Evolutionary conservation across 2,888 invertebrate species (phyloP).

Genomic region (Drosophila pseudotalamancana): DNA sequence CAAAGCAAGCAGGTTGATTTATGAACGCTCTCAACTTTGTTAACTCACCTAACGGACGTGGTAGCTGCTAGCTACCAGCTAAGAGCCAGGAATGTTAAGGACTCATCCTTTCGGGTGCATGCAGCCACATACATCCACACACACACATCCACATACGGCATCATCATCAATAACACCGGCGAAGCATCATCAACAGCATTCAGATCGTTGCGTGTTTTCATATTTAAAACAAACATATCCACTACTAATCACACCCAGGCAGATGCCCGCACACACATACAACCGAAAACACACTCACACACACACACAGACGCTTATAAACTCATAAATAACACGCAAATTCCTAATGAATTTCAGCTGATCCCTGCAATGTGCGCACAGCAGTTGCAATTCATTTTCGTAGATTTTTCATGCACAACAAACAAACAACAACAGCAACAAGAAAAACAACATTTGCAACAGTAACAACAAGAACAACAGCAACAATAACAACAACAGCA

Average conservation of each 20-base stretch:
- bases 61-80: too few species aligned
- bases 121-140: conserved; percentile 29
- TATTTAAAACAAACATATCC: conserved; percentile 72
- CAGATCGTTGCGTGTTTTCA: conserved; percentile 58
- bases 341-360: conserved; percentile 80
- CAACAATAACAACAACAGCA: conserved; percentile 17
- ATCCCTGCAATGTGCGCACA: conserved; percentile 67
- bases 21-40: conserved; percentile 71
- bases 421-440: conserved; percentile 23
- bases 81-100: conserved; percentile 18
- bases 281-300: conserved; percentile 17
- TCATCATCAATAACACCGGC: conserved; percentile 70
- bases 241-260: conserved; percentile 67
- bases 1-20: conserved; percentile 72
- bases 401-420: conserved; percentile 73
- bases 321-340: conserved; percentile 78
- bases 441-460: conserved; percentile 34
- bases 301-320: conserved; percentile 16
- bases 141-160: conserved; percentile 47
- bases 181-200: conserved; percentile 22
- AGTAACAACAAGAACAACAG: conserved; percentile 19
- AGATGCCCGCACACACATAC: conserved; percentile 21
- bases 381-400: conserved; percentile 77
- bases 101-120: conserved; percentile 5
- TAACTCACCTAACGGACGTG: conserved; percentile 63